These are phyloP conservation scores for Balaenoptera acutorostrata DNA, from an alignment of 2,113 vertebrate genomes.

Conservation along the genomic window DNA sequence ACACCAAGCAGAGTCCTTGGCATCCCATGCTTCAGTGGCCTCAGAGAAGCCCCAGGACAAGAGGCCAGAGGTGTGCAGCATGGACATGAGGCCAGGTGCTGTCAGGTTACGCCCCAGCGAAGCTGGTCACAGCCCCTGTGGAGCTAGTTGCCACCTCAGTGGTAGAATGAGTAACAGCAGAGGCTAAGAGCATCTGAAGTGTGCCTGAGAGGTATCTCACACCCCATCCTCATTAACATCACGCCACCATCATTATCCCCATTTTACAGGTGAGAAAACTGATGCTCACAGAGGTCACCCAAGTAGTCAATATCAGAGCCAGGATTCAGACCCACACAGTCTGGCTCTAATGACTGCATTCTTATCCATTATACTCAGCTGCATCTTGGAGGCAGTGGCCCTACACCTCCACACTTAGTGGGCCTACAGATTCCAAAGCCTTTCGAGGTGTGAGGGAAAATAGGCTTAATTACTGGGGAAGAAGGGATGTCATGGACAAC, in stretches of 20 bases:
- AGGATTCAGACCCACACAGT: not conserved
- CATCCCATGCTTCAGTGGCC: not conserved
- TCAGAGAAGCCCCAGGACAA: not conserved
- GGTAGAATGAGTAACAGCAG: not conserved
- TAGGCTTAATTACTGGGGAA: not conserved
- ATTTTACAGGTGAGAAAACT: not conserved
- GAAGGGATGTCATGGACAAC: not conserved
- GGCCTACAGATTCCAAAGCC: not conserved
- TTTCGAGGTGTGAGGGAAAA: not conserved
- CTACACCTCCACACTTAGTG: not conserved
- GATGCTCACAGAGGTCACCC: not conserved
- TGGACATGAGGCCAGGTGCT: rapidly evolving
- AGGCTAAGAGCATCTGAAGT: not conserved
- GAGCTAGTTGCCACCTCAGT: not conserved
- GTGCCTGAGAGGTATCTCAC: not conserved
- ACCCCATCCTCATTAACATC: not conserved
- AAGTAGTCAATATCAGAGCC: not conserved
- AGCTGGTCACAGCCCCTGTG: rapidly evolving
- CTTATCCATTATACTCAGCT: not conserved
- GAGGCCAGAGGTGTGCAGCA: not conserved
- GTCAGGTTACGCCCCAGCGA: rapidly evolving
- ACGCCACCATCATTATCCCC: not conserved
- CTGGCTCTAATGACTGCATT: not conserved
- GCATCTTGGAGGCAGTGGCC: not conserved
- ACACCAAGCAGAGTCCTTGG: not conserved